Base-by-base conservation (phyloP, 2,888 invertebrate genomes). In the Isoperla grammatica region DNA sequence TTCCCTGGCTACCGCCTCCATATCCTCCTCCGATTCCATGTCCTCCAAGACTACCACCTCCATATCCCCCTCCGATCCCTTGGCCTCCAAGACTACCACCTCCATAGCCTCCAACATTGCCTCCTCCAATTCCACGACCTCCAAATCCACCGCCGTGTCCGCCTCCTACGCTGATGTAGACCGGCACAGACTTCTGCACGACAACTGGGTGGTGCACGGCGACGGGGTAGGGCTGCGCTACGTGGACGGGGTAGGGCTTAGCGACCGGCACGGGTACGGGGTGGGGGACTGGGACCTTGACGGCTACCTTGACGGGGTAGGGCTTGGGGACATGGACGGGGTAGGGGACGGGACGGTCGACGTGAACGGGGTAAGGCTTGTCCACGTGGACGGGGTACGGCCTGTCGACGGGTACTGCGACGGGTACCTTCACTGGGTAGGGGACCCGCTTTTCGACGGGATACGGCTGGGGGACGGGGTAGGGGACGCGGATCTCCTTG, bases 381-480 rank as follows among this genome's bases (percentile, higher is more conserved):
- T 20, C 19, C 19, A 48, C 48, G 17, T 43, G 13, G 15, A 56
- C 56, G 3, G 56, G 56, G 35, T 45, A 56, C 5, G 48, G 60
- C 13, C 50, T 37, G 15, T 60, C 56, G n/a, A 61, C 60, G 11
- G 50, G 56, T 11, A 23, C 20, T 2, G 60, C 56, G 17, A 49
- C 43, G 13, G 19, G 39, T 4, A 54, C 53, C 39, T 35, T 42
- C 3, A 57, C 57, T 4, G 57, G 54, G 40, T 46, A 40, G 5
- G 50, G 57, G 11, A 40, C 37, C 9, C 46, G 45, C 37, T 55
- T 55, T 15, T 23, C 48, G 29, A 61, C 61, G 1, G 61, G 61
- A 43, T 57, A 57, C 13, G 61, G 61, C 13, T 57, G 50, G 29
- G 62, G 59, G 19, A 62, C 57, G 1, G 62, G 62, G 45, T 62